Conservation (phyloP, 1,140 invertebrate genomes). For the Drosophila arizonae region DNA sequence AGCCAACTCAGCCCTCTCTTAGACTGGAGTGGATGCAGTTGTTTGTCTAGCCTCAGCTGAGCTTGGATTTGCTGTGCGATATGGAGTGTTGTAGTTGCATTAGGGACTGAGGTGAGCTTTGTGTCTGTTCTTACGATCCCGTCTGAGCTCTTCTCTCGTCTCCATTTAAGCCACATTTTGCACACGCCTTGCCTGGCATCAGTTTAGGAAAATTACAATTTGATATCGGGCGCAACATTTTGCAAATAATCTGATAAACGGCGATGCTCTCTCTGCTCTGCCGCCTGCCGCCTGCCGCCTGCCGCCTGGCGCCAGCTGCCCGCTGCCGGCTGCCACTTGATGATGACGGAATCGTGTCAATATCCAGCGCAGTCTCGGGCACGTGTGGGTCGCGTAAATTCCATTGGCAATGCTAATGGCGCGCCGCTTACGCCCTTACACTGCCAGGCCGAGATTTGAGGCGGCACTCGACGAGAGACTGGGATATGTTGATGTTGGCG, state of each 20-base stretch:
- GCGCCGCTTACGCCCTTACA: constrained; percentile 38
- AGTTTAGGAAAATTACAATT: constrained; percentile 28
- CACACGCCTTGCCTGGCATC: not conserved
- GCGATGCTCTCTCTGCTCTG: not conserved
- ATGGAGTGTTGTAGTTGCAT: too few relatives aligned
- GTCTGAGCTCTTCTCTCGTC: too few relatives aligned
- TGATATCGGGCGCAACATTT: constrained; percentile 31
- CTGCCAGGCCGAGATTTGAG: constrained; percentile 63
- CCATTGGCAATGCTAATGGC: constrained; percentile 63
- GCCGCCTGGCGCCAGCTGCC: constrained; percentile 4
- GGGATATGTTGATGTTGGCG: constrained; percentile 57
- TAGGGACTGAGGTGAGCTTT: not conserved
- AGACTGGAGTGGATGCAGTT: not conserved
- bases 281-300: constrained; percentile 7
- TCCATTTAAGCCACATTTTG: too few relatives aligned
- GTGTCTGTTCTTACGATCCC: not conserved
- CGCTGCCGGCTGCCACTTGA: constrained; percentile 43
- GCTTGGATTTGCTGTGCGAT: not conserved
- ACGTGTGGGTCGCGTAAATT: constrained; percentile 69
- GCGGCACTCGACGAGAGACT: constrained; percentile 6
- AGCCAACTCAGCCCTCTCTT: not conserved
- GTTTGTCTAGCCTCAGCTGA: not conserved
- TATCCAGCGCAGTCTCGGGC: constrained; percentile 48
- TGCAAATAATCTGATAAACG: constrained; percentile 28
- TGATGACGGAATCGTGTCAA: constrained; percentile 73